A percentile compares a stretch with the other conserved stretches of the same genome.
phyloP scores from a whole-genome alignment of 92 coral and sea anemone genomes.

The Epizoanthus ramosus region DNA sequence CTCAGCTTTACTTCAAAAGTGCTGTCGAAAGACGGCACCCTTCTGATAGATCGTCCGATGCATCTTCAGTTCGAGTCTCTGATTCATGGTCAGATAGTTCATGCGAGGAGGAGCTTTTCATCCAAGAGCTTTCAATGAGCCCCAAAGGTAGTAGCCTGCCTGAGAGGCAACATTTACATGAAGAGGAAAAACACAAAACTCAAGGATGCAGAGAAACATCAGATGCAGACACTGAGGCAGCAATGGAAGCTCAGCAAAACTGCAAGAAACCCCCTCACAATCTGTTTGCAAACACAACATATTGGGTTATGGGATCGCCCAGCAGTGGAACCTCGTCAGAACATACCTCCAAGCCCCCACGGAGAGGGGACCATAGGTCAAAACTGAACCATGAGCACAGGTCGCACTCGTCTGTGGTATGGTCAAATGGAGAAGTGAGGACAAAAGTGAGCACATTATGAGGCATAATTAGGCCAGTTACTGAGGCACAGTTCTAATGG shows the following conservation, averaged over 20 bases:
- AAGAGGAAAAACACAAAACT: background rate
- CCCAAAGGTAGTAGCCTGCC: background rate
- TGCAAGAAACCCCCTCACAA: constrained; percentile 44
- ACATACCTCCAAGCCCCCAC: constrained; percentile 5
- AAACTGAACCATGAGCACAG: background rate
- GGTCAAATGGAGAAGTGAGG: constrained; percentile 14
- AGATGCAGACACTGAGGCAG: background rate
- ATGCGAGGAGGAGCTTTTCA: constrained; percentile 49
- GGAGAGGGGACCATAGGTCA: background rate
- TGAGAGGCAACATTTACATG: background rate
- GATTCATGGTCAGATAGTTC: constrained; percentile 87
- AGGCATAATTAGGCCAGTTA: background rate
- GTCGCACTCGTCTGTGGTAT: constrained; percentile 16
- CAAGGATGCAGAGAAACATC: background rate
- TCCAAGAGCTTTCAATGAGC: constrained; percentile 10
- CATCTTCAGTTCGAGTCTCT: constrained; percentile 63
- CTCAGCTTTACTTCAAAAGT: constrained; percentile 14
- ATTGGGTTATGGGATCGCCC: constrained; percentile 72
- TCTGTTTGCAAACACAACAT: constrained; percentile 67
- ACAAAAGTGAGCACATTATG: constrained; percentile 37
- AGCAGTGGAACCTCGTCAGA: background rate
- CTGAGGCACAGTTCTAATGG: no score
- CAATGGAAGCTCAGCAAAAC: background rate
- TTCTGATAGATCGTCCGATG: constrained; percentile 72
- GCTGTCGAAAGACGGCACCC: constrained; percentile 31